Evolutionary conservation across 2,888 invertebrate genomes (phyloP).

Genomic region (Megaustenia siamemsis): DNA sequence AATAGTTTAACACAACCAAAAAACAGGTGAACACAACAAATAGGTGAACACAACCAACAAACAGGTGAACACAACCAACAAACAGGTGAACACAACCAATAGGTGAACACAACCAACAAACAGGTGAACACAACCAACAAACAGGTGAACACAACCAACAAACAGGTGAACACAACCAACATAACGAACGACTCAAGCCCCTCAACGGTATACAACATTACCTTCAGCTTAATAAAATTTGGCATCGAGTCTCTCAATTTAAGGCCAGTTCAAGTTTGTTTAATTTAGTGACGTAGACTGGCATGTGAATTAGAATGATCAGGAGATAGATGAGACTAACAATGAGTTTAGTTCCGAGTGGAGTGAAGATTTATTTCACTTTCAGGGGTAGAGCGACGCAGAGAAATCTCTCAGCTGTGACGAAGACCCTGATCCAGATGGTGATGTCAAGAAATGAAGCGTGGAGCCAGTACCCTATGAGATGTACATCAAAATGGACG

Average conservation of each 20-base stretch:
- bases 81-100: too few relatives aligned
- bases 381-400: conserved; percentile 10
- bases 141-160: conserved; percentile 19
- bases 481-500: background rate
- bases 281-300: background rate
- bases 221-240: background rate
- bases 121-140: too few relatives aligned
- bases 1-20: too few relatives aligned
- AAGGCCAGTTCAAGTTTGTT: background rate
- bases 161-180: background rate
- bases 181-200: background rate
- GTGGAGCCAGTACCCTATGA: conserved; percentile 11
- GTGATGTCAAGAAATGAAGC: conserved; percentile 17
- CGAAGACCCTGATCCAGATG: conserved; percentile 1
- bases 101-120: too few relatives aligned
- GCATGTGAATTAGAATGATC: background rate
- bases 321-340: background rate
- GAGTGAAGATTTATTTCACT: conserved; percentile 11
- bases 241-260: background rate
- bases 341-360: background rate
- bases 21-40: too few relatives aligned
- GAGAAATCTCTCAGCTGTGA: too few relatives aligned
- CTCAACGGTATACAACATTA: background rate
- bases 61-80: too few relatives aligned
- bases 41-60: too few relatives aligned